These are phyloP conservation scores for Exocentrus adspersus DNA, from an alignment of 2,888 invertebrate species.

Conservation along the genomic window DNA sequence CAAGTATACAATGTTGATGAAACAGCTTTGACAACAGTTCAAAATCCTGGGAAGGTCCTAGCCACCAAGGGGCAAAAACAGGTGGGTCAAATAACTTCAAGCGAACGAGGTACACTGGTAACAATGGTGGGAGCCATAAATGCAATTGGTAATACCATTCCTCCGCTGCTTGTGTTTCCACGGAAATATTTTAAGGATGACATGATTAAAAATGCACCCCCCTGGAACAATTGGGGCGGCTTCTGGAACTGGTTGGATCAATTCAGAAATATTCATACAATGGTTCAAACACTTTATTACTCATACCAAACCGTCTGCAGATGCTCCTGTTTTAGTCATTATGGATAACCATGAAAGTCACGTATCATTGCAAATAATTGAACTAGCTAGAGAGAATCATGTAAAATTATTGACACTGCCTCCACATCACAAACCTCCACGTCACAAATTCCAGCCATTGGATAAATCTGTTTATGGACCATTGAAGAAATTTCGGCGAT, in stretches of 20 bases:
- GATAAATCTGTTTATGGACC: slow-evolving; percentile 34
- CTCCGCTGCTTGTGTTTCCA: slow-evolving; percentile 37
- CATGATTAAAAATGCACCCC: slow-evolving; percentile 28
- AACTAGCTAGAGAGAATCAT: slow-evolving; percentile 35
- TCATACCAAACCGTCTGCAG: slow-evolving; percentile 12
- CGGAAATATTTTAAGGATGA: slow-evolving; percentile 16
- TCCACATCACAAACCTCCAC: too few species aligned
- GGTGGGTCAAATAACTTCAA: slow-evolving; percentile 38
- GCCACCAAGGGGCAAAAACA: slow-evolving; percentile 39
- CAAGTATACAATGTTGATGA: too few species aligned
- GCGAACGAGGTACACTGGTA: slow-evolving; percentile 22
- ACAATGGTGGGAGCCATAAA: slow-evolving; percentile 31
- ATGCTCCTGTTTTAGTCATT: slow-evolving; percentile 20
- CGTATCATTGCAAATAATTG: slow-evolving; percentile 35
- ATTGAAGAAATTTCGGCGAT: slow-evolving; percentile 36
- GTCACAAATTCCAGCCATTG: slow-evolving; percentile 33
- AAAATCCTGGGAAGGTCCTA: slow-evolving; percentile 36
- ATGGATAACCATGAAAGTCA: slow-evolving; percentile 36
- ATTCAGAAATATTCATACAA: slow-evolving; percentile 23
- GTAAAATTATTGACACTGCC: slow-evolving; percentile 32
- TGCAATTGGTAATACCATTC: slow-evolving; percentile 32
- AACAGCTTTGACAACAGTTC: slow-evolving; percentile 27
- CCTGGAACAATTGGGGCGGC: slow-evolving; percentile 29
- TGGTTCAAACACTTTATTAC: too few species aligned
- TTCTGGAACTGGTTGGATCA: slow-evolving; percentile 28